Base-by-base conservation (phyloP, 1,140 invertebrate genomes). In the Teleopsis dalmanni region DNA sequence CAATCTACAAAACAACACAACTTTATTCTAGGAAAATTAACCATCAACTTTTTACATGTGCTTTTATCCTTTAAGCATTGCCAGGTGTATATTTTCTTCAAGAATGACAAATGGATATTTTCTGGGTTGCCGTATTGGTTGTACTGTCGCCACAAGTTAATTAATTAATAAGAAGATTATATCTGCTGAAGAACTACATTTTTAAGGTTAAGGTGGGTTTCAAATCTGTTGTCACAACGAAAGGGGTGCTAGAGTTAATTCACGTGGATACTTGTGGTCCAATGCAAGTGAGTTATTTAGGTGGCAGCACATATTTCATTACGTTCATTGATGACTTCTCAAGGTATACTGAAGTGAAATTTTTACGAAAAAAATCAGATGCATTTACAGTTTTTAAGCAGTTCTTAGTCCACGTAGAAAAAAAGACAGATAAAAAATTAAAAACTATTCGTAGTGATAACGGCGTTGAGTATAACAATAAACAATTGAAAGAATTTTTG, bases 381-480 rank as follows among this genome's bases (percentile, higher is more conserved):
- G 26, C 33, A 7, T 46, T 46, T 23, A 19, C 33, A 14, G 31
- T 23, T 13, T 46, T 46, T 36, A 31, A 19, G 11, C 10, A n/a
- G 8, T 47, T 37, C 26, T 21, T 16, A 25, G 23, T n/a, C 10
- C n/a, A 18, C 11, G 35, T 23, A 9, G 46, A 47, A 18, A 36
- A 35, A 21, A 4, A 36, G 18, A 37, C 33, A 22, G 46, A 16
- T 26, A 10, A 23, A 9, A 38, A 26, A 14, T 25, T 47, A 26
- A 47, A 47, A 29, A 33, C 14, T n/a, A 11, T 47, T 9, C 18
- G 27, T 16, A 36, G 18, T 13, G 46, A 47, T 19, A 36, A 36
- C 38, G 27, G 21, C 13, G 35, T 5, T 13, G 44, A 4, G 62
- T 74, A 58, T 49, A 22, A 51, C 6, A 66, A 62, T 51, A 40